Percentiles rank a stretch among this genome's conserved stretches.
phyloP scores from a whole-genome alignment of 2,888 invertebrate species.

The Lysandra coridon region DNA sequence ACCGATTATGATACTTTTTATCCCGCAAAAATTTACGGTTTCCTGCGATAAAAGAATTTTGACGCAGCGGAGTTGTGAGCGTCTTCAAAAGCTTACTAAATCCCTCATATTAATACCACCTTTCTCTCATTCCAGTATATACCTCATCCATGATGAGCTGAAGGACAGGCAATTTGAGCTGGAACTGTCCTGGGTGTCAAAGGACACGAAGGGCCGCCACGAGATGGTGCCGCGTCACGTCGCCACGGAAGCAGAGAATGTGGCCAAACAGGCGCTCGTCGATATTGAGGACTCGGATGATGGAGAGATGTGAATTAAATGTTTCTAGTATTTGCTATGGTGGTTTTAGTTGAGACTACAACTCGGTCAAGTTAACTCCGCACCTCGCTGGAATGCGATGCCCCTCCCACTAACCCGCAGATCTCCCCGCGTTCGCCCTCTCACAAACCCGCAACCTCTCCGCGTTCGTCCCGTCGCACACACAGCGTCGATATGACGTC shows the following conservation, averaged over 20 bases:
- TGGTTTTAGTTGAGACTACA: slow-evolving; percentile 27
- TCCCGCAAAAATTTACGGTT: too few species aligned
- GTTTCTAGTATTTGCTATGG: slow-evolving; percentile 16
- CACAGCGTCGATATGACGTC: too few species aligned
- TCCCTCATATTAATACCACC: background rate
- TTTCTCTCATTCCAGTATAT: slow-evolving; percentile 82
- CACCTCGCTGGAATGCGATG: too few species aligned
- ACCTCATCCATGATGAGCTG: slow-evolving; percentile 94
- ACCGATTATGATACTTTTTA: too few species aligned
- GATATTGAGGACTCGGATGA: slow-evolving; percentile 93
- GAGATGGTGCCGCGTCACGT: slow-evolving; percentile 88
- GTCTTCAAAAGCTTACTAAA: background rate
- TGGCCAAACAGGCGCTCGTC: slow-evolving; percentile 91
- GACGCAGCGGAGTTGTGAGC: too few species aligned
- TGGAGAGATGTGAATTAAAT: slow-evolving; percentile 82
- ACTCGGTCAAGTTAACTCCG: too few species aligned
- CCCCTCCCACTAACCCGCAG: too few species aligned
- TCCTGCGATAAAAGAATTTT: too few species aligned
- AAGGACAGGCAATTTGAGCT: slow-evolving; percentile 98
- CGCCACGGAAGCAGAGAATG: slow-evolving; percentile 91
- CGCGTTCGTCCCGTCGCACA: too few species aligned
- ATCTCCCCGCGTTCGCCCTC: too few species aligned
- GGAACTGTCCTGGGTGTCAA: slow-evolving; percentile 96
- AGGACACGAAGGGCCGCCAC: slow-evolving; percentile 89
- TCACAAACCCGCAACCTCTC: too few species aligned